Evolutionary conservation across 2,797 vertebrate species (phyloP), one percentile per base, ranked within the genome.

Genomic region (Gobionotothen gibberifrons): DNA sequence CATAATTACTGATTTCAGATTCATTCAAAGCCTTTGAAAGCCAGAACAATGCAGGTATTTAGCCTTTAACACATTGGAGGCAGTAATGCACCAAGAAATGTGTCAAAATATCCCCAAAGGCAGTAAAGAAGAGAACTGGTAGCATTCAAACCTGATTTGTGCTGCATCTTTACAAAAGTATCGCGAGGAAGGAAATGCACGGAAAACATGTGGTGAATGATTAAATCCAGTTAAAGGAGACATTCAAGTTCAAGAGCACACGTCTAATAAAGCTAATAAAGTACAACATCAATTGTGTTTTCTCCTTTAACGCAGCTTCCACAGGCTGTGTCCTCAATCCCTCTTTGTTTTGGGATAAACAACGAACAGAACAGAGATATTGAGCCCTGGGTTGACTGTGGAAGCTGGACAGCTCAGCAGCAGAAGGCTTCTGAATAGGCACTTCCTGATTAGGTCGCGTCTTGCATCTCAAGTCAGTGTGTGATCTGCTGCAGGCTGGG

Each of bases 391-490:
- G 78, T 55, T 84, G 89, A 90, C 81, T 77, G 82, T 77, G 83
- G 80, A 90, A 76, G 85, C 77, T 83, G 84, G 79, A 83, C 85
- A 87, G 79, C 79, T 56, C 70, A 81, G 79, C 89, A 74, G 85
- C 89, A 79, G 84, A 84, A 81, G 79, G 68, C 77, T 83, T 88
- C 83, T 90, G 86, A 94, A 93, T 84, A 75, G 89, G 68, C 90
- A 92, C 93, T 94, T 94, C 93, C 93, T 93, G 93, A 88, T 87
- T 78, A 52, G 80, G 84, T 87, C 78, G 85, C 80, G 86, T 89
- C 87, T 89, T 93, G 93, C 91, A 94, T 95, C 85, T 93, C 81
- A 94, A 94, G 79, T 93, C 72, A 83, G 70, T 53, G 70, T 53
- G 51, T 68, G 84, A 89, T 85, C 59, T 49, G 67, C 75, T 56